Evolutionary conservation across 2,113 vertebrate species (phyloP).

Genomic region (Buteo buteo): DNA sequence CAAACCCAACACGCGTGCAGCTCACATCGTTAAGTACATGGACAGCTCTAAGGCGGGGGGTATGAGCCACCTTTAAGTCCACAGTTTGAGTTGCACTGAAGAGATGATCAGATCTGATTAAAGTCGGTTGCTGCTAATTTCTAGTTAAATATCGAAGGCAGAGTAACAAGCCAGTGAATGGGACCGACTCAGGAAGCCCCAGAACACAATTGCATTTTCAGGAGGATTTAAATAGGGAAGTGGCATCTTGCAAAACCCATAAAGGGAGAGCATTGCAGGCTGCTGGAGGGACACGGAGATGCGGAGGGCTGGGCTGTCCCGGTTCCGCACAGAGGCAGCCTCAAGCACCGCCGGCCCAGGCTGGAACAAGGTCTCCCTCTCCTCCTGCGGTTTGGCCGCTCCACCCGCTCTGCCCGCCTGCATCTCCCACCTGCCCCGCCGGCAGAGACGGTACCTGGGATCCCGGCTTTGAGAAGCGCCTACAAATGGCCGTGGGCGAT

Average conservation of each 20-base stretch:
- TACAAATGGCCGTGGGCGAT: neutral
- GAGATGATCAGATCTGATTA: neutral
- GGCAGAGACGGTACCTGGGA: neutral
- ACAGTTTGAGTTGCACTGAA: neutral
- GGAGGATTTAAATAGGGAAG: neutral
- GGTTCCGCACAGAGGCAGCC: neutral
- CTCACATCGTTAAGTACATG: neutral
- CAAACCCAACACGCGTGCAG: neutral
- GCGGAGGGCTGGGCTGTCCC: accelerated
- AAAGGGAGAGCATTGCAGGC: neutral
- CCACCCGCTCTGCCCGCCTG: accelerated
- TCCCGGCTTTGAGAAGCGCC: neutral
- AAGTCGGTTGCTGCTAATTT: neutral
- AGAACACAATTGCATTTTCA: neutral
- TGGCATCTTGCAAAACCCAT: neutral
- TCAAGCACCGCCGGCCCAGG: neutral
- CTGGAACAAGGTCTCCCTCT: neutral
- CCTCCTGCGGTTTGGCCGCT: neutral
- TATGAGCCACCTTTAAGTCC: neutral
- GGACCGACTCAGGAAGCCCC: neutral
- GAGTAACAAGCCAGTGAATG: neutral
- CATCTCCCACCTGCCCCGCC: neutral
- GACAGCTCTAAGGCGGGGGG: neutral
- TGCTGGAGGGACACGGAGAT: neutral
- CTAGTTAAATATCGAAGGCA: neutral